phyloP scores from a whole-genome alignment of 2,113 vertebrate species.

The Triplophysa siluroides region DNA sequence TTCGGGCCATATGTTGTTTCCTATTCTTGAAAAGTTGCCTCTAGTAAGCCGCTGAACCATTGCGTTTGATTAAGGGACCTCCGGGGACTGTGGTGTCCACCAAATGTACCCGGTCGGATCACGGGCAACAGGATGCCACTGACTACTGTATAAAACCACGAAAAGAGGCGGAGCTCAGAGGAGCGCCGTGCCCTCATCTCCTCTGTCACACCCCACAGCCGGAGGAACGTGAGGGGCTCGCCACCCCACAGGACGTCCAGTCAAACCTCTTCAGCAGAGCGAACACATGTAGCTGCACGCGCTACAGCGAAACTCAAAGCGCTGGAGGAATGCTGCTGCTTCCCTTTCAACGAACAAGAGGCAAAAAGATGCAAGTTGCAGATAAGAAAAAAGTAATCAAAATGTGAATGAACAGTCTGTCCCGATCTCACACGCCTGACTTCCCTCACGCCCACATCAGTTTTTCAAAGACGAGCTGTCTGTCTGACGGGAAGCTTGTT shows the following conservation, averaged over 20 bases:
- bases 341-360: conserved; percentile 39
- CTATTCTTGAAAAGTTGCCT: not conserved
- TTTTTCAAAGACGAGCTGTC: not conserved
- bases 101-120: conserved; percentile 18
- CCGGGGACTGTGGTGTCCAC: conserved; percentile 13
- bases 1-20: not conserved
- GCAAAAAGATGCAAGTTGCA: conserved; percentile 6
- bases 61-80: conserved; percentile 53
- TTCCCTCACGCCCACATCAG: not conserved
- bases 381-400: conserved; percentile 22
- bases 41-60: not conserved
- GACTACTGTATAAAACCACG: conserved; percentile 51
- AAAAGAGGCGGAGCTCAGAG: conserved; percentile 32
- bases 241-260: conserved; percentile 20
- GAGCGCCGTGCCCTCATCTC: not conserved
- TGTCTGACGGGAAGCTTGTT: conserved; percentile 23
- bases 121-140: conserved; percentile 36
- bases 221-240: conserved; percentile 3
- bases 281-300: not conserved
- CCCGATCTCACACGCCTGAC: conserved; percentile 2
- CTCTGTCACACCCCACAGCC: conserved; percentile 41
- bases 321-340: conserved; percentile 2
- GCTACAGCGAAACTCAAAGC: conserved; percentile 16
- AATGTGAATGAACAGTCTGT: conserved; percentile 24
- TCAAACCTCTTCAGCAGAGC: conserved; percentile 34